Percentiles rank a stretch among this genome's conserved stretches.
Conservation (phyloP, 2,113 vertebrate species). For the Limnothrissa miodon region DNA sequence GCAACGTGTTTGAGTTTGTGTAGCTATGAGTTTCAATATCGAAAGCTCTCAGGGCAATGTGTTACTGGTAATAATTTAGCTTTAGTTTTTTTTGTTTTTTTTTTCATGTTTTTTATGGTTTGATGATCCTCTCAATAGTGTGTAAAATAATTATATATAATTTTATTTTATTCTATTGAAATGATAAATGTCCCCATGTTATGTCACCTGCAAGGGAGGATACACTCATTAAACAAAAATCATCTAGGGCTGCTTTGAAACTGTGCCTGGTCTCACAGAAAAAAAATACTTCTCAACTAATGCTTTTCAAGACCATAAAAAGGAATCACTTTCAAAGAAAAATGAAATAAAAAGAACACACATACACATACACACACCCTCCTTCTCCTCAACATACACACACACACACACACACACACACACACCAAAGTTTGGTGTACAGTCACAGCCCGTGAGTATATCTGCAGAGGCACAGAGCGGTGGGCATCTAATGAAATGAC, state of each 20-base stretch:
- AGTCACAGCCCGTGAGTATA: conserved; percentile 28
- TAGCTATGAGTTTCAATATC: not conserved
- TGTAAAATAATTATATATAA: conserved; percentile 1
- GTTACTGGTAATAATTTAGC: not conserved
- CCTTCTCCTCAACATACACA: not conserved
- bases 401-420: not conserved
- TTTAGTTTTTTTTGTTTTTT: not conserved
- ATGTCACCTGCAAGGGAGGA: not conserved
- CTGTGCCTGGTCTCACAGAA: conserved; percentile 27
- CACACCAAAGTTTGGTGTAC: not conserved
- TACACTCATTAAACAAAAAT: not conserved
- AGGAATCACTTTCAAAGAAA: conserved; percentile 8
- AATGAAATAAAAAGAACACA: not conserved
- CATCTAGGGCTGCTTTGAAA: conserved; percentile 36
- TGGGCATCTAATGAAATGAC: conserved; percentile 74
- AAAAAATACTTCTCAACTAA: conserved; percentile 12
- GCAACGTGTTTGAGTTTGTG: not conserved
- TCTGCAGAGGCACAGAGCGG: conserved; percentile 44
- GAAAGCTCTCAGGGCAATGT: not conserved
- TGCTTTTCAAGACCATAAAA: conserved; percentile 20
- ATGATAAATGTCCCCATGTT: not conserved
- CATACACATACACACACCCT: not conserved
- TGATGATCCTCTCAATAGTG: not conserved
- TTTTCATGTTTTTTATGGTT: not conserved
- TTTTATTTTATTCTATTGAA: not conserved